Base-by-base conservation (phyloP, 2,797 vertebrate genomes). In the Lacerta bilineata region DNA sequence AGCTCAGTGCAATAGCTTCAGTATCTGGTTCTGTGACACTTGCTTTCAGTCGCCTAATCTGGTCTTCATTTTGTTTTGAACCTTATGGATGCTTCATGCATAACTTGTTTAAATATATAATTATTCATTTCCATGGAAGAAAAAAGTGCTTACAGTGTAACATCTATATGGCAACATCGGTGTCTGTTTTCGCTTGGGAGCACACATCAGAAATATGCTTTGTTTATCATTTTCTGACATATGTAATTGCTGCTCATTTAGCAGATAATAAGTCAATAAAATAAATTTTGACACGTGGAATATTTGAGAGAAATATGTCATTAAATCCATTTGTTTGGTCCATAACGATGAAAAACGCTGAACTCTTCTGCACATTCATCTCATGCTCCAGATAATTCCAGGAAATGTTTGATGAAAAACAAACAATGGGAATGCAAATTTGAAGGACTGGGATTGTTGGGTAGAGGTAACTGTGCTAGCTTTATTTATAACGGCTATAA, bases 351-450 rank as follows among this genome's bases (percentile, higher is more conserved):
- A 64, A 75, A 61, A 75, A 68, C 66, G 20, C 29, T 59, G 61
- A 66, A 74, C 15, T 76, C 23, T 50, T 87, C 71, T n/a, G 68
- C 13, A 68, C 33, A 50, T 66, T 29, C n/a, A 76, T 39, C 61
- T n/a, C 23, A 55, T 71, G 41, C 4, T 3, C 9, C 46, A 78
- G 10, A 41, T n/a, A 6, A 79, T 36, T 75, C 46, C 71, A 61
- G 13, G 74, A 59, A 39, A 61, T 4, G 8, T 84, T 25, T 75
- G 25, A 61, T 41, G 50, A 17, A 17, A 13, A 43, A 61, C 36
- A 61, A 61, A 75, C 55, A 29, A 84, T 50, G 59, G 72, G 61
- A 84, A 69, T 79, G 43, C 76, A 80, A 50, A 79, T 79, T 39
- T 20, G 17, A 68, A 17, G 39, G n/a, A 55, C 29, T 25, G 13